These are phyloP conservation scores for Mimas tiliae DNA, from an alignment of 2,888 invertebrate species.

Conservation along the genomic window DNA sequence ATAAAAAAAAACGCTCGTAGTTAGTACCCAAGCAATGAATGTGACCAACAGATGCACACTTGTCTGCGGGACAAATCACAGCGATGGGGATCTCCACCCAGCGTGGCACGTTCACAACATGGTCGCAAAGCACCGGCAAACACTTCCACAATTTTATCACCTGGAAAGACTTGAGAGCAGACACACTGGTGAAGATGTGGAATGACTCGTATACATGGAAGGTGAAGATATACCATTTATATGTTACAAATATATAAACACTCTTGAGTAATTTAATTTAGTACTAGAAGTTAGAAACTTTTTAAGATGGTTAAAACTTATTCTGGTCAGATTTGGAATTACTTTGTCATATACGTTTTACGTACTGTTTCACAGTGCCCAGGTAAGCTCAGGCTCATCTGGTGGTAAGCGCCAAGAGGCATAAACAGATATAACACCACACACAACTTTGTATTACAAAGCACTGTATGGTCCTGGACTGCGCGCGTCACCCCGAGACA, in stretches of 20 bases:
- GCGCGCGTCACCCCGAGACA: too few relatives aligned
- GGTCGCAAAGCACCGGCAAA: slow-evolving; percentile 90
- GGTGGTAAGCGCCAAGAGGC: too few relatives aligned
- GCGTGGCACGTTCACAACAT: slow-evolving; percentile 92
- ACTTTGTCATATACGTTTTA: too few relatives aligned
- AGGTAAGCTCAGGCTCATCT: too few relatives aligned
- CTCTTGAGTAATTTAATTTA: neutral
- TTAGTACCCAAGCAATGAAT: neutral
- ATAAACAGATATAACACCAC: too few relatives aligned
- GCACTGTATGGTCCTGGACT: too few relatives aligned
- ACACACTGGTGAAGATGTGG: slow-evolving; percentile 89
- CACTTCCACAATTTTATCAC: slow-evolving; percentile 94
- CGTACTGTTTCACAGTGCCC: too few relatives aligned
- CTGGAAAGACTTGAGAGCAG: slow-evolving; percentile 95
- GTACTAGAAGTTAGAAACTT: too few relatives aligned
- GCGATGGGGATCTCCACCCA: slow-evolving; percentile 94
- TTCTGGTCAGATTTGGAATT: too few relatives aligned
- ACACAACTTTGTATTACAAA: too few relatives aligned
- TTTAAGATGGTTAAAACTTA: too few relatives aligned
- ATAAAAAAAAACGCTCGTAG: too few relatives aligned
- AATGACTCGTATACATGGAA: slow-evolving; percentile 90
- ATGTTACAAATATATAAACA: neutral
- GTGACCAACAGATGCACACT: slow-evolving; percentile 86
- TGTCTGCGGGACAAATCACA: slow-evolving; percentile 87
- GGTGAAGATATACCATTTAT: slow-evolving; percentile 54